Evolutionary conservation across 1,140 invertebrate genomes (phyloP).

Genomic region (Listronotus oregonensis): DNA sequence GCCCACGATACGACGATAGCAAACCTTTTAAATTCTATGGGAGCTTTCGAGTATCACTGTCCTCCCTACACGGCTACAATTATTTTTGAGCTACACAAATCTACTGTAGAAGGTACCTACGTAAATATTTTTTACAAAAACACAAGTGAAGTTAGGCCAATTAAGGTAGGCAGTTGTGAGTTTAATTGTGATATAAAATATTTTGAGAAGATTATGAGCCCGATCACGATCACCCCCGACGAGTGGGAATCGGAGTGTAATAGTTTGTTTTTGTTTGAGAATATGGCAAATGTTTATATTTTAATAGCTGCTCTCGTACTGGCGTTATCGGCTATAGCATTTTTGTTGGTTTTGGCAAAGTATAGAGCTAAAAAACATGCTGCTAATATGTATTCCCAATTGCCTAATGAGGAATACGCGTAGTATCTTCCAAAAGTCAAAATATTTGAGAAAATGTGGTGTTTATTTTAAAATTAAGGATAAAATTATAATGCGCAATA

Average conservation of each 20-base stretch:
- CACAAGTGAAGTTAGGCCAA: conserved; percentile 58
- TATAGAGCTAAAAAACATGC: conserved; percentile 10
- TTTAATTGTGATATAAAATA: conserved; percentile 63
- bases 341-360: conserved; percentile 8
- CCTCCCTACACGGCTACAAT: conserved; percentile 76
- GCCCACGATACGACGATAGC: conserved; percentile 84
- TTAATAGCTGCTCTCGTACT: conserved; percentile 18
- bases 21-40: conserved; percentile 73
- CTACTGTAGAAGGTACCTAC: conserved; percentile 42
- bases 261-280: conserved; percentile 19
- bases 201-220: conserved; percentile 56
- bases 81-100: conserved; percentile 70
- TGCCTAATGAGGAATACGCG: conserved; percentile 37
- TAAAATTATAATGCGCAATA: too few species aligned
- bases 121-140: conserved; percentile 69
- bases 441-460: too few species aligned
- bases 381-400: conserved; percentile 30
- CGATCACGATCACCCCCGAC: conserved; percentile 36
- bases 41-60: conserved; percentile 72
- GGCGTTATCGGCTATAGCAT: conserved; percentile 9
- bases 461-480: too few species aligned
- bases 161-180: conserved; percentile 66
- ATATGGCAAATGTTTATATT: conserved; percentile 23
- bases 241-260: conserved; percentile 50
- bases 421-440: background rate